These are phyloP conservation scores for Odocoileus hemionus DNA, from an alignment of 2,113 vertebrate genomes.

Conservation along the genomic window DNA sequence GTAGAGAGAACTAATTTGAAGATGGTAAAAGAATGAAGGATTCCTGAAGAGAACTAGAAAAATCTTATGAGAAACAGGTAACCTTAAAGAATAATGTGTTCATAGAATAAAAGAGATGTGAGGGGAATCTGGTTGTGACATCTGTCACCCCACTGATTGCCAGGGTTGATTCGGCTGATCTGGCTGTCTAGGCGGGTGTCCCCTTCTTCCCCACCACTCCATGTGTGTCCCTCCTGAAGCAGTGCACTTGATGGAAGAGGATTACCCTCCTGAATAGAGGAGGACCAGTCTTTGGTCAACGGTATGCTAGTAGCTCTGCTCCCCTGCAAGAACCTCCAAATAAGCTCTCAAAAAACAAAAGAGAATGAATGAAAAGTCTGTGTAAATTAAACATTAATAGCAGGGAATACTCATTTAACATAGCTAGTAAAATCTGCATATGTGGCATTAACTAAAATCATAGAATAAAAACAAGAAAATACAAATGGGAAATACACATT, in stretches of 20 bases:
- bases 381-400: not conserved
- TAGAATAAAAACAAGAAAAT: not conserved
- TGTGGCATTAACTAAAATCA: not conserved
- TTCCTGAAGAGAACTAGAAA: not conserved
- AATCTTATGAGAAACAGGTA: not conserved
- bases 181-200: not conserved
- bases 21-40: not conserved
- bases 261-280: accelerated
- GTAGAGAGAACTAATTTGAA: not conserved
- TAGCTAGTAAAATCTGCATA: not conserved
- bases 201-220: not conserved
- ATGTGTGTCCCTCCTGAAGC: not conserved
- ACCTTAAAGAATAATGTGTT: not conserved
- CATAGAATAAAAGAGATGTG: not conserved
- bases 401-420: not conserved
- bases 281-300: not conserved
- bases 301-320: not conserved
- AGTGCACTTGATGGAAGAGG: not conserved
- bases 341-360: not conserved
- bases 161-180: not conserved
- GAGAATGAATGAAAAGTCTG: not conserved
- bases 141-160: not conserved
- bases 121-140: not conserved
- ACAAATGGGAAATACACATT: not conserved
- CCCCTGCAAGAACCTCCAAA: not conserved